Percentiles rank a stretch among this genome's conserved stretches.
Conservation (phyloP, 2,888 invertebrate genomes). For the Flexamia atlantica region DNA sequence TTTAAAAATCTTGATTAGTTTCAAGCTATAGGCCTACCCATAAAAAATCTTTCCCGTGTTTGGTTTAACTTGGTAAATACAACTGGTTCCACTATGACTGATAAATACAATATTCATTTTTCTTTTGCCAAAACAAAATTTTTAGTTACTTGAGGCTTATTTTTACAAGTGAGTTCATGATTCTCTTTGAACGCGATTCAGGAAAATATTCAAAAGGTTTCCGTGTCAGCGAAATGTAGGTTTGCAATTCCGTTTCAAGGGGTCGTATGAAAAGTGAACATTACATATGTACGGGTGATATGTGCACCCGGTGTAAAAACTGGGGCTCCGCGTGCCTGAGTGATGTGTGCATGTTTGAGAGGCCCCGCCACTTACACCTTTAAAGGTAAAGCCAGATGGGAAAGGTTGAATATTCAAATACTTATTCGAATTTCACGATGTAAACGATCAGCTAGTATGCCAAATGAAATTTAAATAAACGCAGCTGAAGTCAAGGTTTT, state of each 20-base stretch:
- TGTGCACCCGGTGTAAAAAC: conserved; percentile 1
- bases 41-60: too few relatives aligned
- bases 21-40: too few relatives aligned
- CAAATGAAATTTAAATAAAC: background rate
- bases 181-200: conserved; percentile 22
- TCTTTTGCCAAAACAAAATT: too few relatives aligned
- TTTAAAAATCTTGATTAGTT: too few relatives aligned
- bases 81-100: too few relatives aligned
- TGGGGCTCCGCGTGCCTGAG: background rate
- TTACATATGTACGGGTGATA: conserved; percentile 28
- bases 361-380: background rate
- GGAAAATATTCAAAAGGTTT: conserved; percentile 37
- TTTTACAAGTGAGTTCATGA: background rate
- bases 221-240: conserved; percentile 26
- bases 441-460: too few relatives aligned
- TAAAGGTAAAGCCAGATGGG: background rate
- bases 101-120: too few relatives aligned
- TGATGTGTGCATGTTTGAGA: conserved; percentile 6
- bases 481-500: too few relatives aligned
- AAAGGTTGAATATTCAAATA: background rate
- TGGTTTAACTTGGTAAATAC: too few relatives aligned
- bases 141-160: too few relatives aligned
- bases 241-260: conserved; percentile 39
- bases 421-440: too few relatives aligned
- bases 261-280: conserved; percentile 11